Percentiles rank a stretch among this genome's conserved stretches.
These are phyloP conservation scores for Plutella xylostella DNA, from an alignment of 2,888 invertebrate species.

Conservation along the genomic window DNA sequence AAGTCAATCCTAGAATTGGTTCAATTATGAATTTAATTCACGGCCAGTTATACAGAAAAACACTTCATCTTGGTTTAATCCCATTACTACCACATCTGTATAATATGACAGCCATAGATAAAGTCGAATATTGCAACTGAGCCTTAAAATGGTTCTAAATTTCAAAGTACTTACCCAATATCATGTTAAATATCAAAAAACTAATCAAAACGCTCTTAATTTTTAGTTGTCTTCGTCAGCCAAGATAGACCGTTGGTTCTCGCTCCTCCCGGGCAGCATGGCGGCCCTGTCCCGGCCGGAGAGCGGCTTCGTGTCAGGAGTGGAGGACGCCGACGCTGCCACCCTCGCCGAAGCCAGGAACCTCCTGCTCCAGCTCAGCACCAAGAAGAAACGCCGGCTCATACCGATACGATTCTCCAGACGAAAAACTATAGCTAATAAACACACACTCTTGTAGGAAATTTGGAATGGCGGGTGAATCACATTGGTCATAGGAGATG, in stretches of 20 bases:
- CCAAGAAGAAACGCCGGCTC: slow-evolving; percentile 77
- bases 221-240: slow-evolving; percentile 81
- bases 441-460: slow-evolving; percentile 51
- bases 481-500: too few relatives aligned
- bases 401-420: slow-evolving; percentile 77
- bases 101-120: too few relatives aligned
- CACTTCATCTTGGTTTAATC: too few relatives aligned
- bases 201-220: too few relatives aligned
- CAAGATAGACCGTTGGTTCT: slow-evolving; percentile 87
- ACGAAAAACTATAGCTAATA: slow-evolving; percentile 75
- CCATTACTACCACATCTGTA: too few relatives aligned
- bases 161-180: too few relatives aligned
- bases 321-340: slow-evolving; percentile 65
- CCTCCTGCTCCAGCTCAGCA: slow-evolving; percentile 76
- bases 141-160: too few relatives aligned
- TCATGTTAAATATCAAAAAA: too few relatives aligned
- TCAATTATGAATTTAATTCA: too few relatives aligned
- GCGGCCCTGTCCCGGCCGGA: slow-evolving; percentile 78
- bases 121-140: too few relatives aligned
- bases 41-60: too few relatives aligned
- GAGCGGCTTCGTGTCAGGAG: slow-evolving; percentile 81
- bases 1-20: too few relatives aligned
- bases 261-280: slow-evolving; percentile 69
- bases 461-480: not conserved
- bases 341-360: slow-evolving; percentile 76